Evolutionary conservation across 2,113 vertebrate genomes (phyloP).

Genomic region (Archocentrus centrarchus): DNA sequence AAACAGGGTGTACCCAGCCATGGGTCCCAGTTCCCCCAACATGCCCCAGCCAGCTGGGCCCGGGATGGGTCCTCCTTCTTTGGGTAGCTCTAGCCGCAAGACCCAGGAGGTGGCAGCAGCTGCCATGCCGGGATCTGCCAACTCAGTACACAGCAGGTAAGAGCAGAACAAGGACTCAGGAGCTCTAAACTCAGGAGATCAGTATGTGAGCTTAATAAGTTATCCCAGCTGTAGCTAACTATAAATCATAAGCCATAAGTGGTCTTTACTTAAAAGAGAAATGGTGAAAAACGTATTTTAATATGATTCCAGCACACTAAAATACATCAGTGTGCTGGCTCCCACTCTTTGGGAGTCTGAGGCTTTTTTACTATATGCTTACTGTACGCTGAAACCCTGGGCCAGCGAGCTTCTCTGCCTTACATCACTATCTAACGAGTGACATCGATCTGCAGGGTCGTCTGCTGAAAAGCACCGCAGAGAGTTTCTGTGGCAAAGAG

Average conservation of each 20-base stretch:
- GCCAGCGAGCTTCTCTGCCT: neutral
- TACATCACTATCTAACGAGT: neutral
- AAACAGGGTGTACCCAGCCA: slow-evolving; percentile 88
- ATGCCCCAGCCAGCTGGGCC: slow-evolving; percentile 92
- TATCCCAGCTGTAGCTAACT: neutral
- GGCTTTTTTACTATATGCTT: neutral
- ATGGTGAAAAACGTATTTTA: neutral
- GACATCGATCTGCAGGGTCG: slow-evolving; percentile 29
- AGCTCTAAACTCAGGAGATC: neutral
- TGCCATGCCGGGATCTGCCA: slow-evolving; percentile 87
- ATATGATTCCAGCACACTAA: neutral
- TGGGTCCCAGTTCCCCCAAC: slow-evolving; percentile 93
- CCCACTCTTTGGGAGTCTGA: no score
- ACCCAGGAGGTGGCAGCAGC: slow-evolving; percentile 87
- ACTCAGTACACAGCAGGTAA: slow-evolving; percentile 92
- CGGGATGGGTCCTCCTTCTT: slow-evolving; percentile 94
- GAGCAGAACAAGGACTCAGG: neutral
- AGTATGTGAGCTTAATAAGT: neutral
- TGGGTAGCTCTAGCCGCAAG: slow-evolving; percentile 90
- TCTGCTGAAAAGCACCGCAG: slow-evolving; percentile 44
- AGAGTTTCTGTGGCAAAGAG: slow-evolving; percentile 3
- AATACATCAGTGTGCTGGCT: no score
- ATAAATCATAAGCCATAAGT: neutral
- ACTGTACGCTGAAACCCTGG: neutral
- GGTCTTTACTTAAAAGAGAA: neutral